Evolutionary conservation across 92 coral and sea anemone species (phyloP).

Genomic region (Siderastrea radians): DNA sequence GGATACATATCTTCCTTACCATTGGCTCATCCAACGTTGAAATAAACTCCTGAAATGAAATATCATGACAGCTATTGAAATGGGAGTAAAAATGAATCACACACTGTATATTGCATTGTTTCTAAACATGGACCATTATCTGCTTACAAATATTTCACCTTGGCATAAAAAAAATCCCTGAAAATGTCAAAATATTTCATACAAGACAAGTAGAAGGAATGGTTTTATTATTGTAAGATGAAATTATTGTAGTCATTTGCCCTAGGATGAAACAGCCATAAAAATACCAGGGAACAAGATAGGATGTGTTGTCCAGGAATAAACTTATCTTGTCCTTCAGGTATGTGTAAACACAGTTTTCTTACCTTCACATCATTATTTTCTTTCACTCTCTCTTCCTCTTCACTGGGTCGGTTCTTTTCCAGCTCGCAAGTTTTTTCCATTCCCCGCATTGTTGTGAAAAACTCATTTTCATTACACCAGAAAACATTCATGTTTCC

Average conservation of each 20-base stretch:
- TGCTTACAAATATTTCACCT: no score
- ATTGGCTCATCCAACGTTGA: neutral
- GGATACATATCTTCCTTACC: neutral
- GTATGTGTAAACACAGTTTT: conserved; percentile 3
- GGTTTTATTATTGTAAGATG: no score
- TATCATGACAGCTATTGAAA: neutral
- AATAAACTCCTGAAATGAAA: neutral
- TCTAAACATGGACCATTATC: neutral
- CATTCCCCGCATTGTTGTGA: no score
- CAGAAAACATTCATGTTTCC: no score
- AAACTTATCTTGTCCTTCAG: conserved; percentile 2
- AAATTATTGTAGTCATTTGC: no score
- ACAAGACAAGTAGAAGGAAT: no score
- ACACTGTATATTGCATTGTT: conserved; percentile 7
- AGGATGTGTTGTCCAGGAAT: neutral
- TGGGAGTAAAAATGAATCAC: neutral
- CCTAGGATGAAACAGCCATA: no score
- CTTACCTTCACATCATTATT: conserved; percentile 37
- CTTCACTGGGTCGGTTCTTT: neutral
- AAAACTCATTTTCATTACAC: no score
- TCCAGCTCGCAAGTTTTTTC: no score
- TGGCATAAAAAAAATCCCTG: no score
- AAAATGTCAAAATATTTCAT: no score
- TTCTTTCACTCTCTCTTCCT: conserved; percentile 24
- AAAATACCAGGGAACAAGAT: neutral